These are phyloP conservation scores for Gnathonemus echidnorhynchus DNA, from an alignment of 2,113 vertebrate genomes.

Conservation along the genomic window DNA sequence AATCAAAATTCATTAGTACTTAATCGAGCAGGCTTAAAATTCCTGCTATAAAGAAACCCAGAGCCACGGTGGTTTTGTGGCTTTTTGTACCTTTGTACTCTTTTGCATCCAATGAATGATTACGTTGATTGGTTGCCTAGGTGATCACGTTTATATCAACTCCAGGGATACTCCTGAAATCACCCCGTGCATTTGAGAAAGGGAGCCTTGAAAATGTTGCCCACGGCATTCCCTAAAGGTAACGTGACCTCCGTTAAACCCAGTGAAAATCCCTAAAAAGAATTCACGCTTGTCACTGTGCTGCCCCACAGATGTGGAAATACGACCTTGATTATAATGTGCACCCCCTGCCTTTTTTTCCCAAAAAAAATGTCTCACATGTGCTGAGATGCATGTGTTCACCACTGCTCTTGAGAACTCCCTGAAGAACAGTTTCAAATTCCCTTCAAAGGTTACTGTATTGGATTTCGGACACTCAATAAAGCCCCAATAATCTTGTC, in stretches of 20 bases:
- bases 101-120: slow-evolving; percentile 6
- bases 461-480: slow-evolving; percentile 30
- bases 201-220: neutral
- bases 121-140: slow-evolving; percentile 4
- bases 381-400: slow-evolving; percentile 1
- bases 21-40: neutral
- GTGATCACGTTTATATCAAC: neutral
- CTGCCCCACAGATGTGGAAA: slow-evolving; percentile 5
- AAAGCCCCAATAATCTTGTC: slow-evolving; percentile 23
- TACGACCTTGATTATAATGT: slow-evolving; percentile 15
- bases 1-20: slow-evolving; percentile 3
- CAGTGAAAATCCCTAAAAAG: neutral
- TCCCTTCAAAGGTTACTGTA: slow-evolving; percentile 28
- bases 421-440: slow-evolving; percentile 20
- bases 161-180: slow-evolving; percentile 6
- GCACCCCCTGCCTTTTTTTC: neutral
- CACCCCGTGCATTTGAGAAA: neutral
- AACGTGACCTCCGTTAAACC: neutral
- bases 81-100: slow-evolving; percentile 4
- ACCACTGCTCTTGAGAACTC: slow-evolving; percentile 6
- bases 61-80: neutral
- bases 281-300: neutral
- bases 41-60: neutral
- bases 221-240: neutral
- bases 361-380: neutral